A percentile compares a stretch with the other conserved stretches of the same genome.
These are phyloP conservation scores for Rhabditophanes sp. DNA, from an alignment of 2,888 invertebrate species.

Conservation along the genomic window DNA sequence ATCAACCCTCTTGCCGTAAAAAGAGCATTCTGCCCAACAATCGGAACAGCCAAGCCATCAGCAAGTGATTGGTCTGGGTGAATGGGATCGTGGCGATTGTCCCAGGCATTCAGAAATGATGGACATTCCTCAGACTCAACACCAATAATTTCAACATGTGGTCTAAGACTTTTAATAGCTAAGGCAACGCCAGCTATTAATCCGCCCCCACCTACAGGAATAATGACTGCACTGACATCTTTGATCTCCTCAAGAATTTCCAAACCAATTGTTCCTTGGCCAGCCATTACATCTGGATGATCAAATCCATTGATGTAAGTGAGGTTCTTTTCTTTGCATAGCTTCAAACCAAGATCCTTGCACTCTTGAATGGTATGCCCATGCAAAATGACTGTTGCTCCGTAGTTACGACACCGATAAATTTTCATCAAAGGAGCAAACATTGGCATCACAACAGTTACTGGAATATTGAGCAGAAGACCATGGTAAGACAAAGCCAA, in stretches of 20 bases:
- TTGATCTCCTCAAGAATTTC: constrained; percentile 69
- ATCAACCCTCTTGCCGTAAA: constrained; percentile 57
- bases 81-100: constrained; percentile 2
- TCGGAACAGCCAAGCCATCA: constrained; percentile 71
- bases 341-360: neutral
- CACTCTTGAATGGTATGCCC: constrained; percentile 8
- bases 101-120: constrained; percentile 53
- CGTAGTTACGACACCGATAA: constrained; percentile 65
- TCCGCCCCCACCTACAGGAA: constrained; percentile 81
- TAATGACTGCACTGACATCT: constrained; percentile 67
- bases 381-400: constrained; percentile 66
- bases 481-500: constrained; percentile 67
- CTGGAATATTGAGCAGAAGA: constrained; percentile 54
- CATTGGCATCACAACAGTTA: constrained; percentile 79
- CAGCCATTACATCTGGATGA: constrained; percentile 81
- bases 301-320: constrained; percentile 83
- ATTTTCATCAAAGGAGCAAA: constrained; percentile 89
- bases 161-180: constrained; percentile 68
- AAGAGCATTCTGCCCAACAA: constrained; percentile 69
- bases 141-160: constrained; percentile 67
- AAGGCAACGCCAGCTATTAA: constrained; percentile 73
- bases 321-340: constrained; percentile 44
- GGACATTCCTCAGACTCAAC: constrained; percentile 77
- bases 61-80: constrained; percentile 50
- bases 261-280: constrained; percentile 77